phyloP scores from a whole-genome alignment of 2,113 vertebrate genomes.

The Sterna hirundo region DNA sequence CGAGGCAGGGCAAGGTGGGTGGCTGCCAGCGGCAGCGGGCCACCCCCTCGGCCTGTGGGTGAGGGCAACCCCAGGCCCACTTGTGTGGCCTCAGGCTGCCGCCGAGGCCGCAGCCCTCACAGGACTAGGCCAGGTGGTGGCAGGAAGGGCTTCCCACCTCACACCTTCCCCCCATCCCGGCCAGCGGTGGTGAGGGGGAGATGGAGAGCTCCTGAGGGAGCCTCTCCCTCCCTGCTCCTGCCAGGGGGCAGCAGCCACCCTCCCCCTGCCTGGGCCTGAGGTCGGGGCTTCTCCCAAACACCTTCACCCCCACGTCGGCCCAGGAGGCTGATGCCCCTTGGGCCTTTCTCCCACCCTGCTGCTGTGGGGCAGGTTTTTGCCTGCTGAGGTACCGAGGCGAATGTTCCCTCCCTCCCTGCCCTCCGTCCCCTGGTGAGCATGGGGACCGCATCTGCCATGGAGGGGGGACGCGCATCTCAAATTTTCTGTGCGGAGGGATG shows the following conservation, averaged over 20 bases:
- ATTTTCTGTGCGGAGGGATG: background rate
- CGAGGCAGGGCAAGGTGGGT: background rate
- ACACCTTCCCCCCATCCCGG: background rate
- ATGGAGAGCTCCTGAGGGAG: too few species aligned
- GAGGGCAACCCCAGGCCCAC: background rate
- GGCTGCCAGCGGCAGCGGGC: background rate
- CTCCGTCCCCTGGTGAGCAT: accelerated
- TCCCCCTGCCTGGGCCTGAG: too few species aligned
- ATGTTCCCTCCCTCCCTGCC: background rate
- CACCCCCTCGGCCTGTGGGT: too few species aligned
- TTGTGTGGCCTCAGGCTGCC: too few species aligned
- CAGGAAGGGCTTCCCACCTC: background rate
- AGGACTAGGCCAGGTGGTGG: background rate
- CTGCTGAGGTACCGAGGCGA: accelerated
- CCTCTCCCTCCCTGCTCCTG: background rate
- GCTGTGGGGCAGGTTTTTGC: background rate
- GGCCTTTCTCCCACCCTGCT: background rate
- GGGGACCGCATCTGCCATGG: accelerated
- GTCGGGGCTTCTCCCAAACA: background rate
- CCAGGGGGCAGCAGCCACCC: background rate
- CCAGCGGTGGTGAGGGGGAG: too few species aligned
- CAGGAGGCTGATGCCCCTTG: too few species aligned
- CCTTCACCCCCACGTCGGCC: too few species aligned
- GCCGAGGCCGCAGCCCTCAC: too few species aligned
- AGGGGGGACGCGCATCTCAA: background rate